A percentile compares a stretch with the other conserved stretches of the same genome.
Conservation (phyloP, 2,113 vertebrate genomes). For the Myocastor coypus region DNA sequence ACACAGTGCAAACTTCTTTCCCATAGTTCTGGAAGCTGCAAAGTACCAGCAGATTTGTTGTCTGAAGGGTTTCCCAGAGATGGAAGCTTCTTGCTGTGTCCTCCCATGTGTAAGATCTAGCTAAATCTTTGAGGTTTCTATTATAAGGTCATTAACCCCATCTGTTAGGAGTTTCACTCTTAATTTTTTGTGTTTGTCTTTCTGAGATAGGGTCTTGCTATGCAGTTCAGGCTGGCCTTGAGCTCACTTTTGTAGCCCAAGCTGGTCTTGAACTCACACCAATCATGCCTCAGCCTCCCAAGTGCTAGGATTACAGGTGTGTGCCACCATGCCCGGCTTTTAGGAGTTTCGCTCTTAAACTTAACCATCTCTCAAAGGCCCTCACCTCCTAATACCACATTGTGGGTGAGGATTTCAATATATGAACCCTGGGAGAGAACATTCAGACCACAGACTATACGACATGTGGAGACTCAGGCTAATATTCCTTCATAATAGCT, state of each 20-base stretch:
- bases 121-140: background rate
- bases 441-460: background rate
- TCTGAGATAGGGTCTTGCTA: too few relatives aligned
- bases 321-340: too few relatives aligned
- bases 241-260: too few relatives aligned
- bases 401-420: background rate
- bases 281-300: too few relatives aligned
- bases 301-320: too few relatives aligned
- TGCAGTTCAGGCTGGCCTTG: too few relatives aligned
- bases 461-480: background rate
- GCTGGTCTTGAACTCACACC: too few relatives aligned
- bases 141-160: background rate
- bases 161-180: background rate
- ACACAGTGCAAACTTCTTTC: background rate
- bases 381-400: background rate
- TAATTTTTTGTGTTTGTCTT: too few relatives aligned
- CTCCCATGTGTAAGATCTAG: background rate
- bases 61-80: background rate
- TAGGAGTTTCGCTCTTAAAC: too few relatives aligned
- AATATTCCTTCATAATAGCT: background rate
- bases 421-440: background rate
- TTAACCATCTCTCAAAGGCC: background rate
- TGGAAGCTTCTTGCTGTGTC: background rate
- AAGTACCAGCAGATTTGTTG: background rate
- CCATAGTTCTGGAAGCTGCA: background rate